A percentile compares a stretch with the other conserved stretches of the same genome.
Evolutionary conservation across 2,888 invertebrate genomes (phyloP).

Genomic region (Rhopalosiphum nymphaeae): DNA sequence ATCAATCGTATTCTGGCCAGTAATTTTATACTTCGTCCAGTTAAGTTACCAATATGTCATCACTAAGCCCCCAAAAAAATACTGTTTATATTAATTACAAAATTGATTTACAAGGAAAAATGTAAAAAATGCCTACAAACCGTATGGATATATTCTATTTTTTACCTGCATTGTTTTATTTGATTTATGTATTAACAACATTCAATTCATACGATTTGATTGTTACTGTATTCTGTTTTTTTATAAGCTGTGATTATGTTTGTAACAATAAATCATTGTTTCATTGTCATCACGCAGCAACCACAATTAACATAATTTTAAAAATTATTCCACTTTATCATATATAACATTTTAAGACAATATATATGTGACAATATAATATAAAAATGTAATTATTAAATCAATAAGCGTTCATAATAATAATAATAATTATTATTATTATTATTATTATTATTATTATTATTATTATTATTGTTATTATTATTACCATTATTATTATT

Average conservation of each 20-base stretch:
- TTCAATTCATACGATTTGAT: not conserved
- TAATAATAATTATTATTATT: not conserved
- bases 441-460: not conserved
- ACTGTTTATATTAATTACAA: not conserved
- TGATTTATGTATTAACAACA: not conserved
- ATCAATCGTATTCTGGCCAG: not conserved
- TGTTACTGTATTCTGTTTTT: not conserved
- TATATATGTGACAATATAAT: not conserved
- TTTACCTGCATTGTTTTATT: not conserved
- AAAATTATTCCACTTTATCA: constrained; percentile 21
- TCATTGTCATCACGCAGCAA: not conserved
- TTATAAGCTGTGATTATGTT: not conserved
- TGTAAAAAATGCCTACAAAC: not conserved
- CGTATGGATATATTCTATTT: not conserved
- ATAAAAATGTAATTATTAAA: not conserved
- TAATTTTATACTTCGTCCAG: not conserved
- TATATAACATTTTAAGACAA: constrained; percentile 9
- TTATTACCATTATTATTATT: not conserved
- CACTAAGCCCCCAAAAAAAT: not conserved
- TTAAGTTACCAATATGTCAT: not conserved
- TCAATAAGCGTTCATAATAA: not conserved
- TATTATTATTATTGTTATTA: not conserved
- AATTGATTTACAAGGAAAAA: not conserved
- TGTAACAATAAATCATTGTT: not conserved
- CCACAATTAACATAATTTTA: not conserved